These are phyloP conservation scores for Yoshiicerus persimilis DNA, from an alignment of 1,140 invertebrate species.

Conservation along the genomic window DNA sequence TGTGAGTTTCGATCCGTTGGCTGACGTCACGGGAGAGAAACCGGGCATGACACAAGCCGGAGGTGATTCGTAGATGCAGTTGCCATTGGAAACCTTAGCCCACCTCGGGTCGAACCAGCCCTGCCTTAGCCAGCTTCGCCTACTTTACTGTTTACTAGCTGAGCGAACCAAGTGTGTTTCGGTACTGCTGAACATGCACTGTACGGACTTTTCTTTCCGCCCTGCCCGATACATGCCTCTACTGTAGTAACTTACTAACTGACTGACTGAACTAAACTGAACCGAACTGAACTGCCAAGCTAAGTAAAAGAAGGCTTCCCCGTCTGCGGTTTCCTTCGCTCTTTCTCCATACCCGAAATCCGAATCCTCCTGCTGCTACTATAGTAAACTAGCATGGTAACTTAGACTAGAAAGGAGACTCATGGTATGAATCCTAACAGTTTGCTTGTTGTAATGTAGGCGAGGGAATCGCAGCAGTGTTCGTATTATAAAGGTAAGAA, in stretches of 20 bases:
- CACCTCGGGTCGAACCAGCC: conserved; percentile 16
- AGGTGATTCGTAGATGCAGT: conserved; percentile 28
- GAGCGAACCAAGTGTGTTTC: neutral
- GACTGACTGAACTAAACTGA: neutral
- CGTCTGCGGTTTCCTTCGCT: neutral
- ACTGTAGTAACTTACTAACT: neutral
- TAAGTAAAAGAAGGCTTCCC: neutral
- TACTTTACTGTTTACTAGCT: neutral
- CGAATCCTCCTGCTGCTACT: neutral
- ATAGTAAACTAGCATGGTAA: neutral
- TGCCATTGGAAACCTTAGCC: conserved; percentile 1
- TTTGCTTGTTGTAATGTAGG: neutral
- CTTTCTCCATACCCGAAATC: neutral
- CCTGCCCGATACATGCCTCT: neutral
- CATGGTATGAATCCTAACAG: too few species aligned
- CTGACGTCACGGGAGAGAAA: conserved; percentile 18
- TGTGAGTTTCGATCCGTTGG: conserved; percentile 30
- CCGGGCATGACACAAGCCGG: conserved; percentile 20
- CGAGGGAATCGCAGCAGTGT: too few species aligned
- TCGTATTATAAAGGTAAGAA: too few species aligned
- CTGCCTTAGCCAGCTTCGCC: neutral
- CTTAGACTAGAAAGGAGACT: too few species aligned
- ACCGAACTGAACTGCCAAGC: neutral
- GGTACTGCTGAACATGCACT: neutral
- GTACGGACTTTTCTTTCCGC: neutral